A percentile compares a stretch with the other conserved stretches of the same genome.
phyloP scores from a whole-genome alignment of 1,140 invertebrate species.

The Drosophila ironensis region DNA sequence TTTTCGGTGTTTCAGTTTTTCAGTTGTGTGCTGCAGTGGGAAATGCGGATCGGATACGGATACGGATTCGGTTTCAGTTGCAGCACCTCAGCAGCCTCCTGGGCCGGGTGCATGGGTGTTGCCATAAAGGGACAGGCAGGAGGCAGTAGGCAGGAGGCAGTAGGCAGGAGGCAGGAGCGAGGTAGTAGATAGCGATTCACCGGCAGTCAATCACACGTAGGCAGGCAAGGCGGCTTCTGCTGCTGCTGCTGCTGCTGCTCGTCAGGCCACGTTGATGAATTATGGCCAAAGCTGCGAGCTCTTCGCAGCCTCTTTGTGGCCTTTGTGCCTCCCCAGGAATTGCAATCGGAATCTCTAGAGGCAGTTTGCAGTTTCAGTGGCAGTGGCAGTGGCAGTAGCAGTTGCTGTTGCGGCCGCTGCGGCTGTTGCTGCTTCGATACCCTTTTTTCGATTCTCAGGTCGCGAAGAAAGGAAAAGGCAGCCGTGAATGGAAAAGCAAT shows the following conservation, averaged over 20 bases:
- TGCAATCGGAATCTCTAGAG: constrained; percentile 1
- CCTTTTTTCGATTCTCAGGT: constrained; percentile 20
- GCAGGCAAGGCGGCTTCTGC: too few species aligned
- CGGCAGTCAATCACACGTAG: constrained; percentile 65
- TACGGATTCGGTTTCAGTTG: constrained; percentile 22
- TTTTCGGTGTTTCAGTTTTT: constrained; percentile 31
- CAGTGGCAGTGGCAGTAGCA: too few species aligned
- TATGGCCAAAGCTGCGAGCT: constrained; percentile 24
- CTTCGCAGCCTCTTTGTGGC: constrained; percentile 23
- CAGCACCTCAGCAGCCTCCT: neutral
- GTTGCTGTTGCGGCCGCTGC: too few species aligned
- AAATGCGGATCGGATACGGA: neutral
- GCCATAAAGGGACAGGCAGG: too few species aligned
- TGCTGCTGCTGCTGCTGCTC: too few species aligned
- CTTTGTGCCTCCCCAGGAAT: constrained; percentile 11
- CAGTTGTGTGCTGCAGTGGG: too few species aligned
- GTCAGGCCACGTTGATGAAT: constrained; percentile 42
- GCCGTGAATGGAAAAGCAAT: constrained; percentile 37
- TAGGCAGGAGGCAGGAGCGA: neutral
- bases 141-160: neutral
- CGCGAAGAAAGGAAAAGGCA: constrained; percentile 11
- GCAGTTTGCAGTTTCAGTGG: too few species aligned
- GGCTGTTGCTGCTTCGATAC: constrained; percentile 6
- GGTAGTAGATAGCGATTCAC: neutral
- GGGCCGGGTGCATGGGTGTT: too few species aligned